Evolutionary conservation across 2,888 invertebrate species (phyloP).

Genomic region (Resseliella maxima): DNA sequence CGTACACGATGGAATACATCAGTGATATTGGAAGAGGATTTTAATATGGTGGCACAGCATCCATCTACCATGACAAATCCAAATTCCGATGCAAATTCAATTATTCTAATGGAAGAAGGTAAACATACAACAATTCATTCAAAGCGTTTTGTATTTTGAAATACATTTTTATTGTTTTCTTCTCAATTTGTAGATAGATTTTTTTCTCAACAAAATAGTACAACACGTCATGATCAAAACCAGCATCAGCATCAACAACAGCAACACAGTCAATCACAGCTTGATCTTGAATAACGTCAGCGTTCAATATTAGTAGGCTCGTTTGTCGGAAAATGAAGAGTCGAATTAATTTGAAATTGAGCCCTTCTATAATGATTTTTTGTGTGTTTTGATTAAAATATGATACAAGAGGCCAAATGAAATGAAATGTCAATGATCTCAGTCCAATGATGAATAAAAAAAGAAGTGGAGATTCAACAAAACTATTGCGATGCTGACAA

Average conservation of each 20-base stretch:
- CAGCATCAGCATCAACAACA: conserved; percentile 38
- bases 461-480: too few species aligned
- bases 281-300: conserved; percentile 6
- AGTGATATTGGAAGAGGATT: conserved; percentile 94
- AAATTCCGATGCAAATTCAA: conserved; percentile 73
- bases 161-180: background rate
- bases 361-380: too few species aligned
- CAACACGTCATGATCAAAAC: conserved; percentile 56
- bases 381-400: too few species aligned
- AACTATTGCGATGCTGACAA: background rate
- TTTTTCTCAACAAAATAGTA: conserved; percentile 58
- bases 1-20: conserved; percentile 87
- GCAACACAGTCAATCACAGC: conserved; percentile 21
- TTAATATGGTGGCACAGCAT: conserved; percentile 86
- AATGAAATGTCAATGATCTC: conserved; percentile 6
- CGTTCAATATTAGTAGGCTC: background rate
- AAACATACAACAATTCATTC: conserved; percentile 7
- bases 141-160: background rate
- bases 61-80: conserved; percentile 68
- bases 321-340: background rate
- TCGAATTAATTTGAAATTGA: background rate
- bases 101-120: conserved; percentile 85
- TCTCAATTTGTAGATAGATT: conserved; percentile 57
- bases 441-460: conserved; percentile 22
- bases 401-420: background rate